Evolutionary conservation across 2,888 invertebrate genomes (phyloP).

Genomic region (Rhabditophanes sp.): DNA sequence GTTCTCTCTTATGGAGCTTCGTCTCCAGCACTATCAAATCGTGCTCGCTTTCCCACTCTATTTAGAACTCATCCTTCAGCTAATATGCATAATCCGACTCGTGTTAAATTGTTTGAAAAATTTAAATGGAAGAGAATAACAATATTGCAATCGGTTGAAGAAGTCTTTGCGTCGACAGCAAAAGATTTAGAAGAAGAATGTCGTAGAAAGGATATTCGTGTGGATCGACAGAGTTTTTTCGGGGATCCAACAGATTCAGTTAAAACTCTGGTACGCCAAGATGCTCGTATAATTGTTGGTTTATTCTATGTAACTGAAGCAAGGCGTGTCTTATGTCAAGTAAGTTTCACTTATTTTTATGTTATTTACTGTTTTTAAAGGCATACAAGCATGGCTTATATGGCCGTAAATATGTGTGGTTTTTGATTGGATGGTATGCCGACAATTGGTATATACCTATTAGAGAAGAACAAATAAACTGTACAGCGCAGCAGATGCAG

Average conservation of each 20-base stretch:
- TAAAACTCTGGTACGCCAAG: constrained; percentile 72
- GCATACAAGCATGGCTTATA: constrained; percentile 74
- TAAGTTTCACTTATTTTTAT: constrained; percentile 44
- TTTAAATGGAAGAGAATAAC: constrained; percentile 94
- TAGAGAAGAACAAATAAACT: constrained; percentile 63
- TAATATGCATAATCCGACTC: constrained; percentile 79
- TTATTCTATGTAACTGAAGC: constrained; percentile 96
- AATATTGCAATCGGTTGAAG: constrained; percentile 91
- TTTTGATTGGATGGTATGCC: constrained; percentile 99
- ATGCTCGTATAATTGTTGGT: constrained; percentile 91
- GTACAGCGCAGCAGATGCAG: constrained; percentile 71
- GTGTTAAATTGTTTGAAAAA: constrained; percentile 86
- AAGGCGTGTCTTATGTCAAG: constrained; percentile 81
- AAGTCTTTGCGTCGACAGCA: constrained; percentile 64
- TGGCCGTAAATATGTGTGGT: constrained; percentile 93
- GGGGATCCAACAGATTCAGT: constrained; percentile 86
- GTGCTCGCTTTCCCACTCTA: constrained; percentile 85
- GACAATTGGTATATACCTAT: constrained; percentile 93
- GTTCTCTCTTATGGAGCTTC: constrained; percentile 97
- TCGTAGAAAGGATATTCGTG: constrained; percentile 77
- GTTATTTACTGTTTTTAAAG: constrained; percentile 29
- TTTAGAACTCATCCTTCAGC: constrained; percentile 98
- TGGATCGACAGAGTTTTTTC: constrained; percentile 84
- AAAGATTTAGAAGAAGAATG: constrained; percentile 81
- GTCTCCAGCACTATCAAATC: constrained; percentile 88